Base-by-base conservation (phyloP, 2,113 vertebrate genomes). In the Anthoscopus minutus region DNA sequence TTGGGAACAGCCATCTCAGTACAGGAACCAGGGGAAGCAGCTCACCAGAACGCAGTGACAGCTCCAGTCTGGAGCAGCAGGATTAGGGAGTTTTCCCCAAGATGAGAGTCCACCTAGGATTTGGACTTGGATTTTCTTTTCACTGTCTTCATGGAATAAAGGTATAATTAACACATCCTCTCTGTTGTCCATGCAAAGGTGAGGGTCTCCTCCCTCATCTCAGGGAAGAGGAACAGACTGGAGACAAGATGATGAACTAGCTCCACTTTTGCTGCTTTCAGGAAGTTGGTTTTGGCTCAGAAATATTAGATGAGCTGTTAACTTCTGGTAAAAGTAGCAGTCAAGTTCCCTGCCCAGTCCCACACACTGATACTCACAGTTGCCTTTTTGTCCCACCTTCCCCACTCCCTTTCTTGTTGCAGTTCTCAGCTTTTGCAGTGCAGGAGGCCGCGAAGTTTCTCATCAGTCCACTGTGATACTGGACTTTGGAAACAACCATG, bases 1-100 rank as follows among this genome's bases (percentile, higher is more conserved):
- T 1, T 44, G 18, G 48, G 83, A 44, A 13, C 70, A 64, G 18
- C 42, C 70, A 6, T 47, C 48, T 61, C 35, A 12, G 56, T 40
- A 1, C 64, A 91, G 88, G 44, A 78, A 18, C 9, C 31, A n/a
- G 31, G n/a, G 61, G 53, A 33, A 37, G 66, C 54, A 64, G 51
- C 81, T 87, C 42, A 11, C 4, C 42, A 30, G 64, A 50, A 24
- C 2, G 1, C 40, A 18, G 21, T 2, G 12, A 13, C 30, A 44
- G 0, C 21, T 76, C 77, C 24, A 37, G 22, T 22, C n/a, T 35
- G 14, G 60, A 50, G 25, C 57, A 45, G 16, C 0, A 0, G 21
- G 15, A 5, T 3, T 5, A 50, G 44, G 27, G 53, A 10, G 8
- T 15, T 86, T 47, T 56, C 40, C 31, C 27, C 28, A n/a, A 33